Evolutionary conservation across 1,140 invertebrate species (phyloP).

Genomic region (Drosophila jambulina): DNA sequence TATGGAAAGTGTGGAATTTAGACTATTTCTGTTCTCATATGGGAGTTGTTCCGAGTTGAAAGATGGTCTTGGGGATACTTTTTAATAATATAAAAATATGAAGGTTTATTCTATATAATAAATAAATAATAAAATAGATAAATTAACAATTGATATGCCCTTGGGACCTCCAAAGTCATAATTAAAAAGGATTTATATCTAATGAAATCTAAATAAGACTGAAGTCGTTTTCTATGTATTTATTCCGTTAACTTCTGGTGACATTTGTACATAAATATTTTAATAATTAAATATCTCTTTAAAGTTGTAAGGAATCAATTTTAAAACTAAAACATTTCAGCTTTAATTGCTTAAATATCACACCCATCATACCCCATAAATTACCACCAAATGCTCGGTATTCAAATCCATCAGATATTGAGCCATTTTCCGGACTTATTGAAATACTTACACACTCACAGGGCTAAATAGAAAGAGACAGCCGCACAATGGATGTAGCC

Average conservation of each 20-base stretch:
- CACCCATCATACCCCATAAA: constrained; percentile 6
- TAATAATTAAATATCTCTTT: neutral
- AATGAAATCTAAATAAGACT: neutral
- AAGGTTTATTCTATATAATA: neutral
- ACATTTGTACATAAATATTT: no score
- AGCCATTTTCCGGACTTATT: constrained; percentile 47
- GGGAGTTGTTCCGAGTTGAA: no score
- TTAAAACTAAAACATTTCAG: neutral
- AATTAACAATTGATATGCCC: neutral
- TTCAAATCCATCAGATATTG: constrained; percentile 49
- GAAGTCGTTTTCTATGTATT: neutral
- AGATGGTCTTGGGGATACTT: neutral
- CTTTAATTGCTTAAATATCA: neutral
- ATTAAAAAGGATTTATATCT: neutral
- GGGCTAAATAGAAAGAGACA: constrained; percentile 7
- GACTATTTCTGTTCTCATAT: neutral
- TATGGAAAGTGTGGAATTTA: neutral
- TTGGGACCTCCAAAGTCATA: neutral
- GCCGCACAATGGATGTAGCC: constrained; percentile 21
- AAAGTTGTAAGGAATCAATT: no score
- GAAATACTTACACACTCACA: constrained; percentile 42
- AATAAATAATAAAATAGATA: no score
- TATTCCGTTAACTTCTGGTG: no score
- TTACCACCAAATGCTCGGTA: neutral
- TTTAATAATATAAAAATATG: neutral